Percentiles rank a stretch among this genome's conserved stretches.
phyloP scores from a whole-genome alignment of 2,888 invertebrate genomes.

The Clivina fossor region DNA sequence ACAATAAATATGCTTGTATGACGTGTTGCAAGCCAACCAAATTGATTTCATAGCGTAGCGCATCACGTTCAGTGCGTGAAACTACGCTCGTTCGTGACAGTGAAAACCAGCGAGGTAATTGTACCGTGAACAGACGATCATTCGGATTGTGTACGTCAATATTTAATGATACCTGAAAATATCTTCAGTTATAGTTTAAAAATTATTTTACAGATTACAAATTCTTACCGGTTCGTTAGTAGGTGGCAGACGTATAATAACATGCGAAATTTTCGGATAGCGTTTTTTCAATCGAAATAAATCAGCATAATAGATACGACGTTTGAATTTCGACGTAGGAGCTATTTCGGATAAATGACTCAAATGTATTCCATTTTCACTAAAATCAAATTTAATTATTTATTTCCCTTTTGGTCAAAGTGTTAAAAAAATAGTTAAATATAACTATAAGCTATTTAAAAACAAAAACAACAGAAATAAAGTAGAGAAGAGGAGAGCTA shows the following conservation, averaged over 20 bases:
- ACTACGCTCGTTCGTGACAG: conserved; percentile 51
- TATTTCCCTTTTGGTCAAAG: too few species aligned
- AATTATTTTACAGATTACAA: background rate
- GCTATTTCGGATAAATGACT: conserved; percentile 59
- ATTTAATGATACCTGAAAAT: conserved; percentile 61
- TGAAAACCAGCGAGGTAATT: conserved; percentile 47
- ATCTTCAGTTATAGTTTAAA: background rate
- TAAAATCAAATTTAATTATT: too few species aligned
- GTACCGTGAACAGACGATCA: conserved; percentile 45
- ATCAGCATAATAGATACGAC: conserved; percentile 60
- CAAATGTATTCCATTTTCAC: conserved; percentile 59
- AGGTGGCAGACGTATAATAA: conserved; percentile 68
- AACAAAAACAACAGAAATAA: conserved; percentile 32
- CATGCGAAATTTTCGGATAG: conserved; percentile 66
- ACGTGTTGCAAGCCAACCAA: conserved; percentile 60
- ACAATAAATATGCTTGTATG: conserved; percentile 63
- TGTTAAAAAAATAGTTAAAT: too few species aligned
- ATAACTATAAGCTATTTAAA: too few species aligned
- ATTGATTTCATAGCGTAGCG: conserved; percentile 63
- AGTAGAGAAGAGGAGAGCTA: too few species aligned
- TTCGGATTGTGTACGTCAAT: conserved; percentile 64
- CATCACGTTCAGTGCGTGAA: conserved; percentile 59
- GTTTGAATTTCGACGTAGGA: conserved; percentile 54
- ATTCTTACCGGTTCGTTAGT: conserved; percentile 61
- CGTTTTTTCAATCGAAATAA: conserved; percentile 61